These are phyloP conservation scores for Ruditapes philippinarum DNA, from an alignment of 1,140 invertebrate genomes.

Conservation along the genomic window DNA sequence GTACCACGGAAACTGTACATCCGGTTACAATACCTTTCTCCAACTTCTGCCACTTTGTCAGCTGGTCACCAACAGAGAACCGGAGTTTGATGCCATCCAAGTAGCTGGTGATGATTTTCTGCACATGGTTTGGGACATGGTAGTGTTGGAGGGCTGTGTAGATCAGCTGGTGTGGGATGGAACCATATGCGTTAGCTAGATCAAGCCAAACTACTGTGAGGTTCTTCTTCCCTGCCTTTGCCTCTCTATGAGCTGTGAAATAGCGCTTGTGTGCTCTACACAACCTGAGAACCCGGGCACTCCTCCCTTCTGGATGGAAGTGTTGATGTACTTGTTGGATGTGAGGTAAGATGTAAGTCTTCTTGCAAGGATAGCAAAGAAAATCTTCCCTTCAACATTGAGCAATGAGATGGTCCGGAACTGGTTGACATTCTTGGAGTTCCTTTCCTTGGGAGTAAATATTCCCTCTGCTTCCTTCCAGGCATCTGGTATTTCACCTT, in stretches of 20 bases:
- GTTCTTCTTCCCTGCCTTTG: conserved; percentile 32
- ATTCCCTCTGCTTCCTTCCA: conserved; percentile 25
- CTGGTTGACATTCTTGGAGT: not conserved
- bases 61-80: conserved; percentile 53
- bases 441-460: conserved; percentile 12
- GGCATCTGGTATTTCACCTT: conserved; percentile 25
- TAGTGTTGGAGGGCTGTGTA: conserved; percentile 55
- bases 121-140: conserved; percentile 56
- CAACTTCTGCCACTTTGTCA: conserved; percentile 39
- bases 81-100: conserved; percentile 52
- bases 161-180: conserved; percentile 64
- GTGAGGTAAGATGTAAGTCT: not conserved
- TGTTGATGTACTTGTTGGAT: not conserved
- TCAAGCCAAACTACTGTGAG: conserved; percentile 71
- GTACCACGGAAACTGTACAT: conserved; percentile 44
- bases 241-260: conserved; percentile 38
- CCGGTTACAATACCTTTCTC: conserved; percentile 63
- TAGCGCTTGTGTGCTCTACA: conserved; percentile 47
- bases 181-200: conserved; percentile 68
- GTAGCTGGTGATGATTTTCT: conserved; percentile 46
- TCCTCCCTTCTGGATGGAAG: not conserved
- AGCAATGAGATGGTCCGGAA: not conserved
- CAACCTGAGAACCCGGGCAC: not conserved
- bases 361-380: not conserved
- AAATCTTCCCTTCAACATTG: not conserved